Evolutionary conservation across 2,888 invertebrate species (phyloP).

Genomic region (Calliscelio sp.): DNA sequence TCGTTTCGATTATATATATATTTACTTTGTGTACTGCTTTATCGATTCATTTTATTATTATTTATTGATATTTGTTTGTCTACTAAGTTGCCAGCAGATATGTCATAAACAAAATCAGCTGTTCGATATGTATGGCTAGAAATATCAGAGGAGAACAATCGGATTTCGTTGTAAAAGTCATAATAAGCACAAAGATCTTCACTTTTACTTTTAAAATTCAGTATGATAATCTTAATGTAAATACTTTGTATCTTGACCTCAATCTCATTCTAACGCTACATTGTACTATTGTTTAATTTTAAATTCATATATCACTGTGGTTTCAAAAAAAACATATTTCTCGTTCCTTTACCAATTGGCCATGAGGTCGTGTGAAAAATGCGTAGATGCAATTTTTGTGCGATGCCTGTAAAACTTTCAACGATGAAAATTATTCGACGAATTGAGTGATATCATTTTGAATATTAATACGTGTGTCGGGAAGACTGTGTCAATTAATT

Average conservation of each 20-base stretch:
- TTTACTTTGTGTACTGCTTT: neutral
- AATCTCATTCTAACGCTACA: constrained; percentile 50
- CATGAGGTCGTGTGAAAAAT: constrained; percentile 36
- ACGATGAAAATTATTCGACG: too few species aligned
- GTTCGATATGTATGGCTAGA: neutral
- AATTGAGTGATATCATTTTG: too few species aligned
- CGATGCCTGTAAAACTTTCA: too few species aligned
- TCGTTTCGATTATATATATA: neutral
- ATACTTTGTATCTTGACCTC: constrained; percentile 63
- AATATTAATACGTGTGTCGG: too few species aligned
- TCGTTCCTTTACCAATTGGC: constrained; percentile 37
- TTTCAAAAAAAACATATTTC: constrained; percentile 25
- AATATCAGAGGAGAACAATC: constrained; percentile 15
- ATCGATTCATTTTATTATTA: neutral
- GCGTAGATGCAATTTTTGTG: neutral
- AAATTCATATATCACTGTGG: constrained; percentile 52
- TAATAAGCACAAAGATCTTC: constrained; percentile 41
- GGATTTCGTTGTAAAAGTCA: constrained; percentile 16
- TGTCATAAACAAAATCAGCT: too few species aligned
- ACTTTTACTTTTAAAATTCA: constrained; percentile 61
- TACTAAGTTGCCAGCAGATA: too few species aligned
- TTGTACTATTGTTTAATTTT: constrained; percentile 61
- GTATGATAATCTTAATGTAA: constrained; percentile 51
- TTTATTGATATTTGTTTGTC: too few species aligned
- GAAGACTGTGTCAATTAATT: neutral